A percentile compares a stretch with the other conserved stretches of the same genome.
phyloP scores from a whole-genome alignment of 2,797 vertebrate species.

The Labeo calbasu region DNA sequence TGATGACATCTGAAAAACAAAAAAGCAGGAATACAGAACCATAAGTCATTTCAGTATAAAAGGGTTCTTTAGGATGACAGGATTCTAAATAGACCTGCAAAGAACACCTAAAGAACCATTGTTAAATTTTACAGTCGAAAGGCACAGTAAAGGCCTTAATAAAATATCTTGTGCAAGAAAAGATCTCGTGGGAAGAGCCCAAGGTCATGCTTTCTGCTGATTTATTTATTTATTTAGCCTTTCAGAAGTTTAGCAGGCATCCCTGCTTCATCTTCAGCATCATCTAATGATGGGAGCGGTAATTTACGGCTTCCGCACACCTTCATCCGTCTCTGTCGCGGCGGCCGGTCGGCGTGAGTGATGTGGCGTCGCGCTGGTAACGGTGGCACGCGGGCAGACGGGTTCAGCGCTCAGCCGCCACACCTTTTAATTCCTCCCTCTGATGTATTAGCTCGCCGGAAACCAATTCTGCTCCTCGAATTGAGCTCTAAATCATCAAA shows the following conservation, averaged over 20 bases:
- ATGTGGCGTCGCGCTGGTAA: conserved; percentile 55
- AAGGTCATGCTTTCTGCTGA: conserved; percentile 28
- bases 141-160: not conserved
- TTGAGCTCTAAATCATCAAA: conserved; percentile 82
- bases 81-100: not conserved
- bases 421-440: conserved; percentile 79
- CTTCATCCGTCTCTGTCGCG: conserved; percentile 62
- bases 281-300: conserved; percentile 61
- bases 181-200: not conserved
- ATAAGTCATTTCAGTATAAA: not conserved
- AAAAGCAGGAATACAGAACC: not conserved
- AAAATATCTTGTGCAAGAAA: not conserved
- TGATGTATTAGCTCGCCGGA: conserved; percentile 80
- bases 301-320: conserved; percentile 53
- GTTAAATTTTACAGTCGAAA: not conserved
- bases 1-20: not conserved
- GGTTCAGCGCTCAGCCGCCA: conserved; percentile 63
- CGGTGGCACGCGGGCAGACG: conserved; percentile 27
- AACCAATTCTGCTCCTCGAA: conserved; percentile 80
- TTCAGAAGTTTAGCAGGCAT: not conserved
- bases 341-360: conserved; percentile 51
- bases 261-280: conserved; percentile 59
- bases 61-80: not conserved
- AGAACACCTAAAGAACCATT: not conserved
- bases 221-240: not conserved